phyloP scores from a whole-genome alignment of 2,888 invertebrate species.

The Fragum whitleyi region DNA sequence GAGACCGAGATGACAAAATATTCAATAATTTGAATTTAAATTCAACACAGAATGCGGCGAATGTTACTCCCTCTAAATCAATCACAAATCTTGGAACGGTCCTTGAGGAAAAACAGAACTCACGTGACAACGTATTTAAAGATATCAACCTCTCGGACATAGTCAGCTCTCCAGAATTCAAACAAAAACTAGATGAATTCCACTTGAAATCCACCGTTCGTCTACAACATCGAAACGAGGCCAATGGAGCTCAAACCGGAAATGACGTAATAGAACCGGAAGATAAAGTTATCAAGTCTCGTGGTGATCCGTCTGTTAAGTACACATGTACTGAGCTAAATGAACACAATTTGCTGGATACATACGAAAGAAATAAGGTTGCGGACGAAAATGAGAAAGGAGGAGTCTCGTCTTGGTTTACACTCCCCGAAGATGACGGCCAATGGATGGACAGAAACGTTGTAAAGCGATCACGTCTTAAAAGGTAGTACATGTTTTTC shows the following conservation, averaged over 20 bases:
- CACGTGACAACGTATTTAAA: conserved; percentile 19
- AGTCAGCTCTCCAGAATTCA: background rate
- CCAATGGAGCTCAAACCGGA: background rate
- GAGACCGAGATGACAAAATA: background rate
- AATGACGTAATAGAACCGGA: background rate
- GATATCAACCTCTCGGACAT: background rate
- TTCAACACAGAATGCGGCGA: background rate
- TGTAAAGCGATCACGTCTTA: background rate
- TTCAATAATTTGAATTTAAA: background rate
- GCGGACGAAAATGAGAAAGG: background rate
- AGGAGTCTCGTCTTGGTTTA: conserved; percentile 3
- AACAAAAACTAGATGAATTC: conserved; percentile 2
- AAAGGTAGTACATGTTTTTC: too few species aligned
- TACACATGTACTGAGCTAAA: conserved; percentile 22
- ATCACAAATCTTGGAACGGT: conserved; percentile 22
- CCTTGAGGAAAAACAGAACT: conserved; percentile 25
- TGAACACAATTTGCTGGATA: conserved; percentile 10
- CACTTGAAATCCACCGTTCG: background rate
- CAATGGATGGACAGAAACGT: background rate
- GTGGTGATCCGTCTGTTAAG: background rate
- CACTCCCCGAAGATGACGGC: background rate
- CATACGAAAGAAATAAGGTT: background rate
- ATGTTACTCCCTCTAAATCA: background rate
- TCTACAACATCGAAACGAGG: background rate
- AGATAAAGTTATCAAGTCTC: background rate